These are phyloP conservation scores for Sphaerophoria rueppellii DNA, from an alignment of 2,888 invertebrate genomes.

Conservation along the genomic window DNA sequence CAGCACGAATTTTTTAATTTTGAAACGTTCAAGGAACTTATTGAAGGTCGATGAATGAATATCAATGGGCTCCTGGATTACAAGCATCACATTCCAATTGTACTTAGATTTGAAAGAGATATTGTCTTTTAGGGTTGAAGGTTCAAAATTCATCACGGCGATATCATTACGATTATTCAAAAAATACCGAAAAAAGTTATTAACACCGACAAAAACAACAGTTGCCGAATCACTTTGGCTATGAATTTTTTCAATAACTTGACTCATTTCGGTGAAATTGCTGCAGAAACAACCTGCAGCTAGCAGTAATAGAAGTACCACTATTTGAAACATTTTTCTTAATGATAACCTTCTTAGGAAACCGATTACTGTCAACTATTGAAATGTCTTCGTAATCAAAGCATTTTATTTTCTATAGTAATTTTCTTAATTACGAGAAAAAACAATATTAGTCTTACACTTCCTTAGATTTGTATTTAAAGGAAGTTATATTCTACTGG, in stretches of 20 bases:
- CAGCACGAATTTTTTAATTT: not conserved
- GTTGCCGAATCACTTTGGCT: not conserved
- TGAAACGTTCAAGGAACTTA: not conserved
- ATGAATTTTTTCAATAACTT: not conserved
- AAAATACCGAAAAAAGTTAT: not conserved
- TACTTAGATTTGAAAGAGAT: not conserved
- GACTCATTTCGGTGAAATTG: not conserved
- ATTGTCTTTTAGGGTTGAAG: not conserved
- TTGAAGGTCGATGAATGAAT: too few relatives aligned
- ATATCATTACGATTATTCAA: not conserved
- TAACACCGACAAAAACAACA: not conserved
- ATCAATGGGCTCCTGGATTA: not conserved
- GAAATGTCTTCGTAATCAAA: too few relatives aligned
- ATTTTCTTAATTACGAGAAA: too few relatives aligned
- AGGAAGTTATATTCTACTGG: too few relatives aligned
- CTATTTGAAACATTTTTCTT: not conserved
- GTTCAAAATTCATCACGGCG: not conserved
- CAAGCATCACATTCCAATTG: not conserved
- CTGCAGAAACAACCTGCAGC: not conserved
- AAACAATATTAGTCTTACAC: too few relatives aligned
- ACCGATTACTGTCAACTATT: too few relatives aligned
- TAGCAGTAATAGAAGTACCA: not conserved
- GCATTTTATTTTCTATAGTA: too few relatives aligned
- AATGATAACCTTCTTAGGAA: too few relatives aligned
- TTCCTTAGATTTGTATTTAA: too few relatives aligned